phyloP scores from a whole-genome alignment of 2,888 invertebrate species.

The Sphecodes monilicornis region DNA sequence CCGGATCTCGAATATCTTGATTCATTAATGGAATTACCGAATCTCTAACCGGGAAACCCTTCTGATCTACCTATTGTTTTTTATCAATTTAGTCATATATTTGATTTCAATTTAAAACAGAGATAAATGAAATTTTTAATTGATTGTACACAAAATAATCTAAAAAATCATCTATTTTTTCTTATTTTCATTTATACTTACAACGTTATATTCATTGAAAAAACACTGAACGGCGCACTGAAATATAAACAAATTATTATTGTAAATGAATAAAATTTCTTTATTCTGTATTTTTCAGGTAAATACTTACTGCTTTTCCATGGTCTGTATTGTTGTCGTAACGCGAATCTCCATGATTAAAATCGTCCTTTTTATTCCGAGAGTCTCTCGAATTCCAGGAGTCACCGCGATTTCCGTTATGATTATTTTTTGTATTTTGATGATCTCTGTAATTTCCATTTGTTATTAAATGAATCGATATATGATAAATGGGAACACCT shows the following conservation, averaged over 20 bases:
- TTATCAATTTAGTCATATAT: not conserved
- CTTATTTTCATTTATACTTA: conserved; percentile 78
- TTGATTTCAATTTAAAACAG: not conserved
- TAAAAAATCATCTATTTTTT: not conserved
- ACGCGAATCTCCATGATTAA: conserved; percentile 34
- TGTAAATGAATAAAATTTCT: not conserved
- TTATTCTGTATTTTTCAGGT: not conserved
- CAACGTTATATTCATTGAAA: conserved; percentile 89
- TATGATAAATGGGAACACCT: too few relatives aligned
- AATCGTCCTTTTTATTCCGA: conserved; percentile 37
- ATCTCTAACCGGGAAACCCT: conserved; percentile 88
- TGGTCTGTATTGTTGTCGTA: conserved; percentile 42
- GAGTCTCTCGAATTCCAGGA: conserved; percentile 36
- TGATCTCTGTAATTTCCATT: conserved; percentile 35
- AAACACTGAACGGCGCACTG: conserved; percentile 89
- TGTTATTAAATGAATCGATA: conserved; percentile 20
- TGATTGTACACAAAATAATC: not conserved
- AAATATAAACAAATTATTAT: not conserved
- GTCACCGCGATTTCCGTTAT: conserved; percentile 15
- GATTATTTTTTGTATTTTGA: conserved; percentile 20
- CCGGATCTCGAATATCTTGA: conserved; percentile 88
- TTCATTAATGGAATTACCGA: conserved; percentile 87
- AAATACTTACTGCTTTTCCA: conserved; percentile 62
- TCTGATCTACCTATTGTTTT: conserved; percentile 85
- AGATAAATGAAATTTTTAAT: not conserved